These are phyloP conservation scores for Spheniscus humboldti DNA, from an alignment of 2,797 vertebrate genomes.

Conservation along the genomic window DNA sequence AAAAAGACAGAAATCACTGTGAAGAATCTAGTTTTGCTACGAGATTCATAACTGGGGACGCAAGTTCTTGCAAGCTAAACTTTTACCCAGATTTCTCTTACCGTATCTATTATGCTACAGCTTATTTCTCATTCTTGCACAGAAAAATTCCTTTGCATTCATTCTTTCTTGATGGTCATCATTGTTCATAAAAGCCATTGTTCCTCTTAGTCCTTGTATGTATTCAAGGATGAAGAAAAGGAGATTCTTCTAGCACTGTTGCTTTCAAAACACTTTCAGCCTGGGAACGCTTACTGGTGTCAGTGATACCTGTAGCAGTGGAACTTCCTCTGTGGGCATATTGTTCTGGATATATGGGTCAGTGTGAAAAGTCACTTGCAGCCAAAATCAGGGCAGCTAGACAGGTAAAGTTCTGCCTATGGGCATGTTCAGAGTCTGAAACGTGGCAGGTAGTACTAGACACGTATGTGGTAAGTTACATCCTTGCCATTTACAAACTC, in stretches of 20 bases:
- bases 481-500: not conserved
- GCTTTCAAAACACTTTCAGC: not conserved
- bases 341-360: not conserved
- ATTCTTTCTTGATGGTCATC: not conserved
- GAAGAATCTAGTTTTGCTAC: not conserved
- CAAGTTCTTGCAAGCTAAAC: not conserved
- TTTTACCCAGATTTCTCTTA: not conserved
- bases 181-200: not conserved
- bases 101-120: fast-evolving
- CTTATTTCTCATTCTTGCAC: not conserved
- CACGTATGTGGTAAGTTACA: not conserved
- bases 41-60: not conserved
- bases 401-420: not conserved
- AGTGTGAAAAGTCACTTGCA: not conserved
- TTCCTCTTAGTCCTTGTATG: not conserved
- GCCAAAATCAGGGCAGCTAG: not conserved
- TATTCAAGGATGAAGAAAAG: not conserved
- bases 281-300: not conserved
- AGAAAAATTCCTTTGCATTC: not conserved
- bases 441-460: not conserved
- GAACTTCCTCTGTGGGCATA: not conserved
- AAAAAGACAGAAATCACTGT: not conserved
- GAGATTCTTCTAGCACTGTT: not conserved
- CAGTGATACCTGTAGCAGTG: not conserved
- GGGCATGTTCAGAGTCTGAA: not conserved